These are phyloP conservation scores for Hypomecis punctinalis DNA, from an alignment of 2,888 invertebrate genomes.

Conservation along the genomic window DNA sequence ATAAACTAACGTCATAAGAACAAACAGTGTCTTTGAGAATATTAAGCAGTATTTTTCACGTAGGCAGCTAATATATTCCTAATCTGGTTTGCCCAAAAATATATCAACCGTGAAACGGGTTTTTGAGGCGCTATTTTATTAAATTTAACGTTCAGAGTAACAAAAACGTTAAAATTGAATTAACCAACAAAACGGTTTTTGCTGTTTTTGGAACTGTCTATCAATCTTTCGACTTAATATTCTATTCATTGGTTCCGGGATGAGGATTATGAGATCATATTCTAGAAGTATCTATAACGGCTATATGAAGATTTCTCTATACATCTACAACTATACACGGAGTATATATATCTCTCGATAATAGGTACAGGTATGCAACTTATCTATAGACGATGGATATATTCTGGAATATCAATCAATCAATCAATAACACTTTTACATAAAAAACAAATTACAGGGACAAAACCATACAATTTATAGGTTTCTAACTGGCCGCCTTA, in stretches of 20 bases:
- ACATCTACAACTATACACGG: too few relatives aligned
- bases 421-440: too few relatives aligned
- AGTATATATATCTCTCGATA: neutral
- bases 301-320: neutral
- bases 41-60: constrained; percentile 20
- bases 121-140: constrained; percentile 22
- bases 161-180: neutral
- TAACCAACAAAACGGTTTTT: constrained; percentile 14
- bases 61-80: constrained; percentile 28
- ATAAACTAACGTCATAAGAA: neutral
- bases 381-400: neutral
- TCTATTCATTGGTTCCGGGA: constrained; percentile 3
- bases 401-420: too few relatives aligned
- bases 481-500: too few relatives aligned
- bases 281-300: constrained; percentile 11
- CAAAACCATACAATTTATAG: too few relatives aligned
- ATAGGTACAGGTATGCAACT: neutral
- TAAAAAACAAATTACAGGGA: too few relatives aligned
- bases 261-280: constrained; percentile 8
- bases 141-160: neutral
- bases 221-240: constrained; percentile 7
- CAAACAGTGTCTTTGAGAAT: constrained; percentile 19
- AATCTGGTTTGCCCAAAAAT: constrained; percentile 30
- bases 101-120: constrained; percentile 24
- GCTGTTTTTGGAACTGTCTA: constrained; percentile 2